Percentiles rank a stretch among this genome's conserved stretches.
These are phyloP conservation scores for Menidia beryllina DNA, from an alignment of 2,113 vertebrate genomes.

Conservation along the genomic window DNA sequence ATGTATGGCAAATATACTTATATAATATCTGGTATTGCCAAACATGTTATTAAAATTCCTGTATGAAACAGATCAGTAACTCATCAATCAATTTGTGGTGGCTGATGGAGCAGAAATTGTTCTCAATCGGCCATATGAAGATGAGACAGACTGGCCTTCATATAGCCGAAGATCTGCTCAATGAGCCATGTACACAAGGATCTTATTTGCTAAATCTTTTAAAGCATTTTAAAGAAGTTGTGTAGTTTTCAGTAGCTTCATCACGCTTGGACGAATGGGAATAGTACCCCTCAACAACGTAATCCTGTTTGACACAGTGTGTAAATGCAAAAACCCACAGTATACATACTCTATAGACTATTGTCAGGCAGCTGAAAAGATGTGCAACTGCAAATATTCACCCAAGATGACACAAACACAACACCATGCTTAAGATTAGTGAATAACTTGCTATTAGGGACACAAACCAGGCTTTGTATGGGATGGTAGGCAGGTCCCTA, in stretches of 20 bases:
- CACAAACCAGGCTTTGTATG: constrained; percentile 32
- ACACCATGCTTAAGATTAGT: constrained; percentile 38
- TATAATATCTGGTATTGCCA: too few species aligned
- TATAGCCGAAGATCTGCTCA: constrained; percentile 69
- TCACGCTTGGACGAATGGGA: constrained; percentile 47
- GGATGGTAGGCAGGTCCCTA: constrained; percentile 35
- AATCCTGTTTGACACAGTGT: too few species aligned
- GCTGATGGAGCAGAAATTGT: constrained; percentile 71
- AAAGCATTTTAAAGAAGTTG: constrained; percentile 50
- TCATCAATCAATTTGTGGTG: constrained; percentile 66
- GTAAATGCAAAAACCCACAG: background rate
- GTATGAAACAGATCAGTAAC: constrained; percentile 70
- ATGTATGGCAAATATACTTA: too few species aligned
- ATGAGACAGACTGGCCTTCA: constrained; percentile 55
- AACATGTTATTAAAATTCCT: too few species aligned
- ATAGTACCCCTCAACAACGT: background rate
- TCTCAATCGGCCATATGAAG: constrained; percentile 75
- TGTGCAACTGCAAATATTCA: constrained; percentile 10
- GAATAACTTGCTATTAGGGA: constrained; percentile 47
- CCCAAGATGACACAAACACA: background rate
- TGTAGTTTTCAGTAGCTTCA: constrained; percentile 46
- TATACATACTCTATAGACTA: background rate
- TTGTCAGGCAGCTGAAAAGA: constrained; percentile 5
- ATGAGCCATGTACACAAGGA: constrained; percentile 70
- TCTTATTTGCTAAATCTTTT: constrained; percentile 57